Conservation (phyloP, 2,888 invertebrate species). For the Thecocarcelia acutangulata region DNA sequence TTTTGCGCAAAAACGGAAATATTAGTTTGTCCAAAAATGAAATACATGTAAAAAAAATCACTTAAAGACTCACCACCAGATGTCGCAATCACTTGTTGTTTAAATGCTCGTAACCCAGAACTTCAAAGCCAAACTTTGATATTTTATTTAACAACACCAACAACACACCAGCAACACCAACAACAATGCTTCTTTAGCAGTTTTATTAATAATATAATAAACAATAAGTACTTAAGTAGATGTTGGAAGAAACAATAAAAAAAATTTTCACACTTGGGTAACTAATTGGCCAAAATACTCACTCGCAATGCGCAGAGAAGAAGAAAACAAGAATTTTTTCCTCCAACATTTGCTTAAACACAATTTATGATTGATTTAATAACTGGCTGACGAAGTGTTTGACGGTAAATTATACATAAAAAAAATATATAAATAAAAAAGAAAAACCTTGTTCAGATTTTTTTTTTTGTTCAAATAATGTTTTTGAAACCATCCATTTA, state of each 20-base stretch:
- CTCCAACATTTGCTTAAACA: conserved; percentile 23
- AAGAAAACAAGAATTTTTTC: conserved; percentile 9
- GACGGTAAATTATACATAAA: conserved; percentile 8
- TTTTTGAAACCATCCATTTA: conserved; percentile 48
- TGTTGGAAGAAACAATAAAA: conserved; percentile 24
- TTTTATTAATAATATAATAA: conserved; percentile 19
- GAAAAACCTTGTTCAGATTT: conserved; percentile 1
- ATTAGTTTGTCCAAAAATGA: conserved; percentile 49
- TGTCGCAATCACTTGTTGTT: conserved; percentile 58
- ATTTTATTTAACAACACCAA: conserved; percentile 25
- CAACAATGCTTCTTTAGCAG: background rate
- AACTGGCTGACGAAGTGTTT: conserved; percentile 18
- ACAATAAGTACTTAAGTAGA: conserved; percentile 15
- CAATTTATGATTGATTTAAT: conserved; percentile 45
- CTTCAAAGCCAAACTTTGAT: conserved; percentile 64
- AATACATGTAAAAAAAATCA: conserved; percentile 9
- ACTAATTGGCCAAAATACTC: conserved; percentile 58
- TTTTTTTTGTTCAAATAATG: conserved; percentile 29
- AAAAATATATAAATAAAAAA: background rate
- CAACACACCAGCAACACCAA: background rate
- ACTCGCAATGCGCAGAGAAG: conserved; percentile 6
- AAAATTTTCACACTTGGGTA: conserved; percentile 59
- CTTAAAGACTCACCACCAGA: conserved; percentile 27
- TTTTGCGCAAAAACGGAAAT: conserved; percentile 63
- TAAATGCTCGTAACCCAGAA: conserved; percentile 67